Base-by-base conservation (phyloP, 2,888 invertebrate genomes). In the Meta bourneti region DNA sequence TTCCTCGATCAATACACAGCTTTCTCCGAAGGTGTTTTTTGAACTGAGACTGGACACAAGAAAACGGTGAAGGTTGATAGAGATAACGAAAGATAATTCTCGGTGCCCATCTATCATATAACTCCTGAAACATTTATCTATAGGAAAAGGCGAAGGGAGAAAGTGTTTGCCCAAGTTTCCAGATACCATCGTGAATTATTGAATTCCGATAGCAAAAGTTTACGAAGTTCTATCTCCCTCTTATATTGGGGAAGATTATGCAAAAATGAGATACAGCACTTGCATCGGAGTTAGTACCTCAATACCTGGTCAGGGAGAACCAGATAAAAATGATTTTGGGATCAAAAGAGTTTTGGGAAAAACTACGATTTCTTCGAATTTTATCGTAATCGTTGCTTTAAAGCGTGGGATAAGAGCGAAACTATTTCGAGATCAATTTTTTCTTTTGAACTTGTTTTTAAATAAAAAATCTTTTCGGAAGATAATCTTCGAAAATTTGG, bases 161-260 rank as follows among this genome's bases (percentile, higher is more conserved):
- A 84, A 75, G 84, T 84, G 74, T 84, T 84, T 52, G 75, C 11
- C n/a, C 84, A 19, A 84, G 75, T 84, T 84, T 84, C 74, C 20
- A 6, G 61, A 75, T 54, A 34, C 51, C 52, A 34, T 34, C 51
- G 19, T 75, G 84, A 84, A 75, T 84, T 84, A 84, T 84, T 84
- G 84, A 84, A 84, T 84, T 84, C 84, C 84, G 74, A 84, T 84
- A 84, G 34, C 48, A 75, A 54, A 75, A 84, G 48, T 84, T 75
- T 75, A 20, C 13, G 51, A 74, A 83, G 52, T 52, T 20, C 34
- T 83, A 4, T 9, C 61, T 16, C 16, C 19, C 13, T 74, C 52
- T 51, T 51, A 83, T 72, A 54, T 83, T 11, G 52, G 52, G 61
- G 61, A 61, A 84, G 74, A 84, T 84, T 84, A 84, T 54, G 61